Conservation (phyloP, 2,113 vertebrate species). For the Thinocorus orbignyianus region DNA sequence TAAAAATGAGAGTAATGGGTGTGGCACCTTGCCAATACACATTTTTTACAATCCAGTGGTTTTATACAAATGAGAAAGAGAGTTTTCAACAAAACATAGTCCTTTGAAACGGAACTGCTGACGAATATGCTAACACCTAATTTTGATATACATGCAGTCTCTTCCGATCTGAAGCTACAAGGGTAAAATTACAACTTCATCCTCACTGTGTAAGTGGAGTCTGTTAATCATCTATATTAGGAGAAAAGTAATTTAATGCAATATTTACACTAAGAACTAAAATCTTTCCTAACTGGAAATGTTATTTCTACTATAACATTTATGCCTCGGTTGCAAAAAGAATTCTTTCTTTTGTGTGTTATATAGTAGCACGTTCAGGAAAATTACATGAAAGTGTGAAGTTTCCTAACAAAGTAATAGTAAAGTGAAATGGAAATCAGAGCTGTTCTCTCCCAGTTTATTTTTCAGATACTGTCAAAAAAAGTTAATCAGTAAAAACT, state of each 20-base stretch:
- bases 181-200: background rate
- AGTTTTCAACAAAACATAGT: background rate
- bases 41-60: background rate
- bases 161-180: background rate
- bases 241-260: background rate
- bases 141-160: background rate
- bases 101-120: background rate
- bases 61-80: background rate
- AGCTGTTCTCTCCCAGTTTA: background rate
- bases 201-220: background rate
- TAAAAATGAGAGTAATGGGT: background rate
- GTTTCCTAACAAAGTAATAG: background rate
- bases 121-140: background rate
- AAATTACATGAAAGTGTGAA: background rate
- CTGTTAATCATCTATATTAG: background rate
- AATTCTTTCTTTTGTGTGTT: background rate
- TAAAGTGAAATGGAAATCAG: background rate
- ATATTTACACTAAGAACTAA: background rate
- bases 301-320: background rate
- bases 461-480: background rate
- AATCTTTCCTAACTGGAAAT: background rate
- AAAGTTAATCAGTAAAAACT: background rate
- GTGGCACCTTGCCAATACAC: background rate
- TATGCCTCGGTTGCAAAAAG: background rate
- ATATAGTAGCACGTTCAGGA: background rate